These are phyloP conservation scores for Hystrix cristata DNA, from an alignment of 2,113 vertebrate species.

Conservation along the genomic window DNA sequence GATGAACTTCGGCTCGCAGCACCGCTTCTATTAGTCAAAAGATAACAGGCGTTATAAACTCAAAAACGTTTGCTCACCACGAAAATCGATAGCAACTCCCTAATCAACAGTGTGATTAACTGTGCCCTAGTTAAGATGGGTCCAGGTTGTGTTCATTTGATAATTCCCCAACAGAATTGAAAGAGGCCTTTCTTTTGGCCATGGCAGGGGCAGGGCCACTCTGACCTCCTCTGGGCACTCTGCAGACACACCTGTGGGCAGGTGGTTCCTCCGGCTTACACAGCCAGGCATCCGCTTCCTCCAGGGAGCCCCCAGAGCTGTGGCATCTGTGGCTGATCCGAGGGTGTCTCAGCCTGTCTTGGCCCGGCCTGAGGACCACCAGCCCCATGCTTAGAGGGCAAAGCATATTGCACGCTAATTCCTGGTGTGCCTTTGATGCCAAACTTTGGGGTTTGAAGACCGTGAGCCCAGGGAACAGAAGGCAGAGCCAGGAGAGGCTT, in stretches of 20 bases:
- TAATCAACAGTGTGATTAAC: slow-evolving; percentile 66
- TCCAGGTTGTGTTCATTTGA: background rate
- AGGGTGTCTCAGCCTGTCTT: accelerated
- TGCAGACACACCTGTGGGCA: background rate
- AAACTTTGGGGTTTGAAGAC: background rate
- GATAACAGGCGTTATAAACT: slow-evolving; percentile 89
- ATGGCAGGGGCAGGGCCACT: accelerated
- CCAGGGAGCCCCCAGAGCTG: accelerated
- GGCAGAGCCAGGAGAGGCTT: background rate
- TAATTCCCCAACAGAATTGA: background rate
- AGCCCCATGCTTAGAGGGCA: accelerated
- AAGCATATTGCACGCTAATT: accelerated
- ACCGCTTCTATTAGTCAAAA: slow-evolving; percentile 89
- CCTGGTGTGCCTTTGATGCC: background rate
- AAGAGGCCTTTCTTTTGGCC: background rate
- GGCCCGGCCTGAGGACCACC: too few relatives aligned
- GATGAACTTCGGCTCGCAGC: slow-evolving; percentile 94
- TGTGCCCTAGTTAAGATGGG: background rate
- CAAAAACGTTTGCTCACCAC: slow-evolving; percentile 77
- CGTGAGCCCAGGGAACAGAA: accelerated
- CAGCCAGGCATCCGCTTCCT: accelerated
- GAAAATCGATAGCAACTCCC: slow-evolving; percentile 79
- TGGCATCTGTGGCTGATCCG: accelerated
- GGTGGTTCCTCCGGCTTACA: accelerated
- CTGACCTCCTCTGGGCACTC: background rate